Conservation (phyloP, 1,140 invertebrate genomes). For the Monomorium pharaonis region DNA sequence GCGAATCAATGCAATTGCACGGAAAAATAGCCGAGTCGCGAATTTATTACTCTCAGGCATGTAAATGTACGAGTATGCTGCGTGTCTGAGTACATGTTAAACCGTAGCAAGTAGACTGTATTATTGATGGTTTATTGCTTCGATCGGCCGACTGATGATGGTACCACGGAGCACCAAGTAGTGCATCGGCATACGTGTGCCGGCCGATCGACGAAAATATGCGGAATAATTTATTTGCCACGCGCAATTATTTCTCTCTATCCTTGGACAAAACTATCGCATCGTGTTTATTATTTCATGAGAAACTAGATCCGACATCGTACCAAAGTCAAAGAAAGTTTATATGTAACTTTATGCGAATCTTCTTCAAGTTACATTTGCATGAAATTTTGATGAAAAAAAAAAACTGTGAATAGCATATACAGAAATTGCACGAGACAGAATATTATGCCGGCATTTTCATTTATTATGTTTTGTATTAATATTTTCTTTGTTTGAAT, state of each 20-base stretch:
- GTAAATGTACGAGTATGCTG: conserved; percentile 41
- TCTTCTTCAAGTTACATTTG: not conserved
- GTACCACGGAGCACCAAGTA: conserved; percentile 40
- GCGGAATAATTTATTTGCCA: conserved; percentile 26
- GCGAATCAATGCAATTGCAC: not conserved
- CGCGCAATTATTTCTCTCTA: conserved; percentile 51
- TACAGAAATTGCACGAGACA: not conserved
- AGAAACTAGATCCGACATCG: conserved; percentile 13
- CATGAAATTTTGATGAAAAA: conserved; percentile 36
- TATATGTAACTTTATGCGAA: not conserved
- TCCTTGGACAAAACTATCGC: conserved; percentile 28
- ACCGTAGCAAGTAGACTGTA: conserved; percentile 49
- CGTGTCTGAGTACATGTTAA: conserved; percentile 30
- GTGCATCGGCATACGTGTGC: conserved; percentile 28
- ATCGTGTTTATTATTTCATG: conserved; percentile 37
- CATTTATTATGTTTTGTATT: not conserved
- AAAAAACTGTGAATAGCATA: not conserved
- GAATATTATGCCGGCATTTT: not conserved
- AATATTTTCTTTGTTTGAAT: not conserved
- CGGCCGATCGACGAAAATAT: conserved; percentile 33
- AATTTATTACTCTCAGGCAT: conserved; percentile 16
- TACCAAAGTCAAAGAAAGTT: conserved; percentile 44
- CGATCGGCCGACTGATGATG: conserved; percentile 55
- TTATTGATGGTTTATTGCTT: conserved; percentile 70
- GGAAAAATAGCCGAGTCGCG: not conserved